Evolutionary conservation across 2,797 vertebrate genomes (phyloP).

Genomic region (Sebastes hopkinsi): DNA sequence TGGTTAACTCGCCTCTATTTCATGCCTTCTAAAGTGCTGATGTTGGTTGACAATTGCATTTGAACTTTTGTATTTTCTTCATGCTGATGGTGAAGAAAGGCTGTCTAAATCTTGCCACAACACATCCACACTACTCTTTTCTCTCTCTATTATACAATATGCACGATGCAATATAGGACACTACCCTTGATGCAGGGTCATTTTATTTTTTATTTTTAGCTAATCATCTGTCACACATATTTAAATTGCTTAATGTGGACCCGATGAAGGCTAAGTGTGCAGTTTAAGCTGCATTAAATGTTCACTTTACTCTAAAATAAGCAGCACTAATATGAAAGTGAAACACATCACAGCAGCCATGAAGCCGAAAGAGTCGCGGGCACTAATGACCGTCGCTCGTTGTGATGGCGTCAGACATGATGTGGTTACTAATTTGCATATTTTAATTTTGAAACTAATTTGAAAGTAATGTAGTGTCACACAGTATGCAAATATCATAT

Average conservation of each 20-base stretch:
- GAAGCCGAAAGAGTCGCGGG: slow-evolving; percentile 6
- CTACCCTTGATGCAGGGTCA: not conserved
- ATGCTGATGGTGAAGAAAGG: not conserved
- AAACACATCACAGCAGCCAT: slow-evolving; percentile 10
- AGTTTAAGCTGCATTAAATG: not conserved
- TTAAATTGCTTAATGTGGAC: not conserved
- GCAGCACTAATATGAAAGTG: not conserved
- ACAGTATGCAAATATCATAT: slow-evolving; percentile 63
- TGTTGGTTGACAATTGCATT: slow-evolving; percentile 34
- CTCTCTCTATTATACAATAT: not conserved
- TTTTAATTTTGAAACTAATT: slow-evolving; percentile 76
- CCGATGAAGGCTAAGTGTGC: not conserved
- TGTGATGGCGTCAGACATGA: slow-evolving; percentile 56
- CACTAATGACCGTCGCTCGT: slow-evolving; percentile 30
- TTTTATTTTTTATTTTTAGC: not conserved
- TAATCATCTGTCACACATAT: not conserved
- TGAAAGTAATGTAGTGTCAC: slow-evolving; percentile 68
- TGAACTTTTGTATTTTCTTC: slow-evolving; percentile 34
- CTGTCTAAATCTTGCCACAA: not conserved
- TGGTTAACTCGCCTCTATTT: slow-evolving; percentile 28
- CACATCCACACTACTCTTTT: slow-evolving; percentile 5
- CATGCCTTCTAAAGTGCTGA: slow-evolving; percentile 25
- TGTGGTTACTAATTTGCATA: slow-evolving; percentile 64
- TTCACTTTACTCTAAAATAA: not conserved
- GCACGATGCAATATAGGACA: not conserved